These are phyloP conservation scores for Capricornis sumatraensis DNA, from an alignment of 2,113 vertebrate species.

Conservation along the genomic window DNA sequence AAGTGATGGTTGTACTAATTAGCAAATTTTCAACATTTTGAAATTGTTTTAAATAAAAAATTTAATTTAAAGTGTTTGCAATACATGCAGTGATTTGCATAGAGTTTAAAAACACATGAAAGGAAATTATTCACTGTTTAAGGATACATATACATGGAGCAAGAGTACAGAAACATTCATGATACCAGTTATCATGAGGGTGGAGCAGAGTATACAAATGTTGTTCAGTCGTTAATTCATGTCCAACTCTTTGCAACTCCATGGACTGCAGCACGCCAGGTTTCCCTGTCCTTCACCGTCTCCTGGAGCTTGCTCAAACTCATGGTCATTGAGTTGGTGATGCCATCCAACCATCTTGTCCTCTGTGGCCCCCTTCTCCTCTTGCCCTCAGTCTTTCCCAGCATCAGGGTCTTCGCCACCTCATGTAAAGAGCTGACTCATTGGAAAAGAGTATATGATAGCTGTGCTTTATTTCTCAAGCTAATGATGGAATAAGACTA, in stretches of 20 bases:
- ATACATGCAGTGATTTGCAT: not conserved
- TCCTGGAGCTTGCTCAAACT: not conserved
- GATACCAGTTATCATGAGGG: not conserved
- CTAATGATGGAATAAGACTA: not conserved
- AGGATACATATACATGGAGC: not conserved
- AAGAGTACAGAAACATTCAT: not conserved
- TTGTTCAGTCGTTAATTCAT: not conserved
- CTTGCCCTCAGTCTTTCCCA: not conserved
- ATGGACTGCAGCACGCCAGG: not conserved
- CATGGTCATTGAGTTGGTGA: not conserved
- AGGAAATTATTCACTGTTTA: not conserved
- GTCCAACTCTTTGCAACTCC: not conserved
- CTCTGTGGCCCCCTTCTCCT: not conserved
- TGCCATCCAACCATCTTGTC: not conserved
- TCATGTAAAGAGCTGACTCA: not conserved
- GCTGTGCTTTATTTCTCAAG: not conserved
- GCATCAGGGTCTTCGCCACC: not conserved
- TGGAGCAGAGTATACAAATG: rapidly evolving
- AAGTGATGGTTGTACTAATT: not conserved
- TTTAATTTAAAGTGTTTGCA: not conserved
- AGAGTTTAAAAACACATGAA: not conserved
- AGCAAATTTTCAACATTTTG: not conserved
- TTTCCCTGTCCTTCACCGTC: not conserved
- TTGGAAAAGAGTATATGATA: rapidly evolving
- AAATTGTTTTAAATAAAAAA: not conserved